Evolutionary conservation across 2,888 invertebrate genomes (phyloP).

Genomic region (Brachylomia viminalis): DNA sequence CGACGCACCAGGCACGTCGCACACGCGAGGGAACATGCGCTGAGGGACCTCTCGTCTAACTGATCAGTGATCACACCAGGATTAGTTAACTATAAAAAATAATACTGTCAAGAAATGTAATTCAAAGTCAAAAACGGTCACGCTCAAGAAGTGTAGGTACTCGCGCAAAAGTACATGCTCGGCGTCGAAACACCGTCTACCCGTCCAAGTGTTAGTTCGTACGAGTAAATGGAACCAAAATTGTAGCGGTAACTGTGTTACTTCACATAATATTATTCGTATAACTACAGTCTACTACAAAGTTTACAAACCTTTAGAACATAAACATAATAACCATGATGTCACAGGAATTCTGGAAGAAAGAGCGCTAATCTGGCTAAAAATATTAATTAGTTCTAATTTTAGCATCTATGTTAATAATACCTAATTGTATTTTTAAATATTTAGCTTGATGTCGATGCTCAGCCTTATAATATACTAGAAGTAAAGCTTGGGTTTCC

Average conservation of each 20-base stretch:
- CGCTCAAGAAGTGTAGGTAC: background rate
- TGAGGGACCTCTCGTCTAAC: conserved; percentile 69
- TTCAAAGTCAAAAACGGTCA: background rate
- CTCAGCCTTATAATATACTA: background rate
- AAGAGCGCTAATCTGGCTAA: background rate
- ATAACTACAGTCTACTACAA: background rate
- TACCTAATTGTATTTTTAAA: background rate
- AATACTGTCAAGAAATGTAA: background rate
- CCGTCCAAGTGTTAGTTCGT: background rate
- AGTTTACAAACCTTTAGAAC: background rate
- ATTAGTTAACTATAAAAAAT: background rate
- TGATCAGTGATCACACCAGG: conserved; percentile 29
- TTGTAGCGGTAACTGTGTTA: background rate
- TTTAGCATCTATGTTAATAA: background rate
- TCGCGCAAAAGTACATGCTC: background rate
- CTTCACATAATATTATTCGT: background rate
- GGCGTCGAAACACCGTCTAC: background rate
- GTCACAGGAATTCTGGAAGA: background rate
- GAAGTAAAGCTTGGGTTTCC: background rate
- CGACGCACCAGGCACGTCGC: conserved; percentile 80
- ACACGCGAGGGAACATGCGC: conserved; percentile 80
- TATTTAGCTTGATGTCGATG: background rate
- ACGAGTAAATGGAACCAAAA: background rate
- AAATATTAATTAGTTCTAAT: conserved; percentile 5
- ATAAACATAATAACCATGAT: background rate